A percentile compares a stretch with the other conserved stretches of the same genome.
These are phyloP conservation scores for Heliangelus exortis DNA, from an alignment of 2,797 vertebrate species.

Conservation along the genomic window DNA sequence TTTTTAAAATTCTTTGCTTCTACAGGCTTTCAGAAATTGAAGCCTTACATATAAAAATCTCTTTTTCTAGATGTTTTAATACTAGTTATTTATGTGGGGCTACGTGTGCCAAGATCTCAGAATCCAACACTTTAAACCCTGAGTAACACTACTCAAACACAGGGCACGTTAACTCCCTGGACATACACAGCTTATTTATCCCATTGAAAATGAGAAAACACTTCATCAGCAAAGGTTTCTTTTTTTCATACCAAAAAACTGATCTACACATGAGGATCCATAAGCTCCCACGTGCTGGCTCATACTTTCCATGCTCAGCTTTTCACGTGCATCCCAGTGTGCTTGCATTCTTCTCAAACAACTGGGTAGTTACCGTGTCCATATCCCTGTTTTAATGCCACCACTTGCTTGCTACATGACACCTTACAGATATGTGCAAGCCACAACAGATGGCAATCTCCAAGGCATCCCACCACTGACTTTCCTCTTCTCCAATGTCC, in stretches of 20 bases:
- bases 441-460: background rate
- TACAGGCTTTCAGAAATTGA: background rate
- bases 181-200: background rate
- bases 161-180: background rate
- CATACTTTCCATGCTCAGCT: background rate
- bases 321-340: background rate
- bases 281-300: background rate
- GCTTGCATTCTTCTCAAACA: background rate
- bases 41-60: background rate
- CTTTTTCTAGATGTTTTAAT: background rate
- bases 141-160: background rate
- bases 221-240: background rate
- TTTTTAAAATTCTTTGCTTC: background rate
- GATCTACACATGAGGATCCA: rapidly evolving
- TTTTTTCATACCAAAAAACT: background rate
- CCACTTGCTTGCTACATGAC: background rate
- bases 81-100: background rate
- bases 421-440: background rate
- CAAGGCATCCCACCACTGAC: conserved; percentile 19
- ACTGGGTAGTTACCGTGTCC: background rate
- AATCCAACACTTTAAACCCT: background rate
- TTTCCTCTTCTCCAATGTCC: conserved; percentile 1
- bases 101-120: rapidly evolving
- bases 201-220: background rate
- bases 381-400: background rate